These are phyloP conservation scores for Bhutanitis thaidina DNA, from an alignment of 2,888 invertebrate genomes.

Conservation along the genomic window DNA sequence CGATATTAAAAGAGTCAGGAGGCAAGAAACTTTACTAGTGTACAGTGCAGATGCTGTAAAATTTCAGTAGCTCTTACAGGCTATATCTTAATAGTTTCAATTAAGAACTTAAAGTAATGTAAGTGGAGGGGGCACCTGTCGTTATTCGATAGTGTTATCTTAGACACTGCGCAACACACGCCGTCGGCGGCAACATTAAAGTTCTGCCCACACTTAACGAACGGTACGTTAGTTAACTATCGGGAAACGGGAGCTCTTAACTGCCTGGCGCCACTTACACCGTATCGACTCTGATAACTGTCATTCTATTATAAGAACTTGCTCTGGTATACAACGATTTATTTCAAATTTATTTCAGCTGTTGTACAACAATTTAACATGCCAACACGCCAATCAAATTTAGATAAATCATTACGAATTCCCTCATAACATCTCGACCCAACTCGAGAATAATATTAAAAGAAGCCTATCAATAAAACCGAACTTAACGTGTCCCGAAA, in stretches of 20 bases:
- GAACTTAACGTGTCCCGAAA: slow-evolving; percentile 74
- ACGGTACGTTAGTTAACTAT: slow-evolving; percentile 25
- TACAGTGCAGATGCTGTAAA: neutral
- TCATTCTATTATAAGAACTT: slow-evolving; percentile 15
- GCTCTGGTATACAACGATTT: slow-evolving; percentile 2
- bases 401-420: slow-evolving; percentile 36
- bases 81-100: slow-evolving; percentile 16
- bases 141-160: slow-evolving; percentile 21
- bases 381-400: slow-evolving; percentile 35
- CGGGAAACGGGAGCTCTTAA: slow-evolving; percentile 31
- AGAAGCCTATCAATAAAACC: slow-evolving; percentile 77
- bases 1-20: too few relatives aligned
- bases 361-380: slow-evolving; percentile 23
- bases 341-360: slow-evolving; percentile 17
- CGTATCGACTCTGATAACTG: slow-evolving; percentile 18
- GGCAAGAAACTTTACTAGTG: too few relatives aligned
- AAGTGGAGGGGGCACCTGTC: slow-evolving; percentile 17
- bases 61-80: slow-evolving; percentile 12
- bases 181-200: slow-evolving; percentile 23
- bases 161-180: slow-evolving; percentile 8
- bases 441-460: slow-evolving; percentile 66
- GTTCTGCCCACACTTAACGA: slow-evolving; percentile 22
- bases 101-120: slow-evolving; percentile 19
- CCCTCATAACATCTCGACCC: slow-evolving; percentile 44
- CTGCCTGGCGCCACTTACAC: slow-evolving; percentile 34